A percentile compares a stretch with the other conserved stretches of the same genome.
phyloP scores from a whole-genome alignment of 92 coral and sea anemone species.

The Porites rus region DNA sequence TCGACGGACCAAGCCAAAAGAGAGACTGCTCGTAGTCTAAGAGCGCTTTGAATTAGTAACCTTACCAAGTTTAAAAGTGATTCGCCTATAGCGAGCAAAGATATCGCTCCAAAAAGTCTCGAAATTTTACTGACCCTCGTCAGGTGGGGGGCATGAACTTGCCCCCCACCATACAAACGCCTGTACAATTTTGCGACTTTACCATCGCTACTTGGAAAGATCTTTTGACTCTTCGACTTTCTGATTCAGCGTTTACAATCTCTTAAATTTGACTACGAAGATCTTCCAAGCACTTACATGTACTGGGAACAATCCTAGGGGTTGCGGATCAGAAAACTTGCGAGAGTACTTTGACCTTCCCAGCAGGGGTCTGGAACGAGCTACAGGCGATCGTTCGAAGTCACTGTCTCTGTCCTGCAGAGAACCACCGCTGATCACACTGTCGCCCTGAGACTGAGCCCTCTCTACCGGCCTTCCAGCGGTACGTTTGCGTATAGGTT shows the following conservation, averaged over 20 bases:
- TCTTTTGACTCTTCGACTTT: too few relatives aligned
- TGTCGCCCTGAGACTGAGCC: conserved; percentile 89
- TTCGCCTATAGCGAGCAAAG: too few relatives aligned
- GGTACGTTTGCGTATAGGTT: conserved; percentile 47
- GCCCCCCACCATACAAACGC: too few relatives aligned
- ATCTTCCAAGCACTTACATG: conserved; percentile 2
- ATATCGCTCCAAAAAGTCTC: too few relatives aligned
- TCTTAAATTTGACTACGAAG: background rate
- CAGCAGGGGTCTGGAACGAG: conserved; percentile 66
- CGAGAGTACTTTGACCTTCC: conserved; percentile 54
- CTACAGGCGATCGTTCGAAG: conserved; percentile 71
- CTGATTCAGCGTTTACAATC: background rate
- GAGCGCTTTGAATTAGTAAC: too few relatives aligned
- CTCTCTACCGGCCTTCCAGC: conserved; percentile 80
- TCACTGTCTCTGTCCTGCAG: conserved; percentile 87
- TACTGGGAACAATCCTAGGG: conserved; percentile 46
- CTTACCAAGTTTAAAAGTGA: too few relatives aligned
- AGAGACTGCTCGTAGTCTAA: too few relatives aligned
- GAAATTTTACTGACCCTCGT: too few relatives aligned
- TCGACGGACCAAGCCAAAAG: too few relatives aligned
- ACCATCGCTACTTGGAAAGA: too few relatives aligned
- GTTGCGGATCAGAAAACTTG: conserved; percentile 90
- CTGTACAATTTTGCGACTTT: too few relatives aligned
- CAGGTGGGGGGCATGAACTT: too few relatives aligned
- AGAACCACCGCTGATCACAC: conserved; percentile 92